Percentiles rank a stretch among this genome's conserved stretches.
Evolutionary conservation across 2,888 invertebrate genomes (phyloP).

Genomic region (Dyspetes luteomarginatus): DNA sequence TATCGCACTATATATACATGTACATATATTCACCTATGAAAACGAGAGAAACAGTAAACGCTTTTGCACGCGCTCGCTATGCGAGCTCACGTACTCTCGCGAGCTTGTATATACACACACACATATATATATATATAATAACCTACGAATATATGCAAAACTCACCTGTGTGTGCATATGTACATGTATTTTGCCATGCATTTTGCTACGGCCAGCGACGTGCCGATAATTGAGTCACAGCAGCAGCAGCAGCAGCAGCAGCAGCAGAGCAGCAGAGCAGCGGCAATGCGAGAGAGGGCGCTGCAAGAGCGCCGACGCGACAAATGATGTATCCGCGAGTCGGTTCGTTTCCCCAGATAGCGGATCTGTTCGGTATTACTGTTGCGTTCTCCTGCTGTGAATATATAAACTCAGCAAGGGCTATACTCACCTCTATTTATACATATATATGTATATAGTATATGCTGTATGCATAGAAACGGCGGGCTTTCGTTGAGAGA

Average conservation of each 20-base stretch:
- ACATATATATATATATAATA: not conserved
- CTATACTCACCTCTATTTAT: no score
- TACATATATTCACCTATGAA: constrained; percentile 22
- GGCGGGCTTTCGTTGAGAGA: no score
- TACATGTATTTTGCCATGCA: constrained; percentile 26
- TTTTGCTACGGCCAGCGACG: constrained; percentile 46
- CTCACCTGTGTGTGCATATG: constrained; percentile 6
- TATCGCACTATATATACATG: not conserved
- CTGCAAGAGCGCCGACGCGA: constrained; percentile 69
- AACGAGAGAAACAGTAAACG: constrained; percentile 52
- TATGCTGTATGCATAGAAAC: no score
- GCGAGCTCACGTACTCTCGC: constrained; percentile 20
- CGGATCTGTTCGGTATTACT: constrained; percentile 73
- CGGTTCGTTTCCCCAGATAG: constrained; percentile 79
- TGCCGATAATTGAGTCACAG: constrained; percentile 76
- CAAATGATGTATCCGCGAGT: constrained; percentile 77
- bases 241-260: constrained; percentile 52
- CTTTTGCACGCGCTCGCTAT: constrained; percentile 40
- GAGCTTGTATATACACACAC: not conserved
- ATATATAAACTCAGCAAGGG: constrained; percentile 14
- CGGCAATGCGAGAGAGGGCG: constrained; percentile 33
- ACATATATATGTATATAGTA: no score
- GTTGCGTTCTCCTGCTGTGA: constrained; percentile 15
- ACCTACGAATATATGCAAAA: constrained; percentile 46
- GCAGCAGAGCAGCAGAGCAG: constrained; percentile 48